Conservation (phyloP, 1,140 invertebrate genomes). For the Papilio aristodemus region DNA sequence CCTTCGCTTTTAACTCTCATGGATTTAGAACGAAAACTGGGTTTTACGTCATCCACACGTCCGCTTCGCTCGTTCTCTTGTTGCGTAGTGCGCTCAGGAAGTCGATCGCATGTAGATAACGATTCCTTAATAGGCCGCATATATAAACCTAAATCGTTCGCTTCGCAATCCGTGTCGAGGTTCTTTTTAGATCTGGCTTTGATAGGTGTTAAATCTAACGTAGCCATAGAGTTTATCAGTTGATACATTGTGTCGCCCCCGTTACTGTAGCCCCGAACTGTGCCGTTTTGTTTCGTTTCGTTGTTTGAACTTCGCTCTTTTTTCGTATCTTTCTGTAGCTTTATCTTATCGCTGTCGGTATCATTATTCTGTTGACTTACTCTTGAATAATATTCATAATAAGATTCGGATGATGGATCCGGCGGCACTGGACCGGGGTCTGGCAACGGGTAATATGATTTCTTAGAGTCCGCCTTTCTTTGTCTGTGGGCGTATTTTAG, state of each 20-base stretch:
- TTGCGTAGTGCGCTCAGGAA: constrained; percentile 69
- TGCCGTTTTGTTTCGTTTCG: constrained; percentile 50
- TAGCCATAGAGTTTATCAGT: constrained; percentile 76
- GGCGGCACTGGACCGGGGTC: constrained; percentile 68
- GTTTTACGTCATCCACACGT: constrained; percentile 64
- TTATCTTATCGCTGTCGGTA: constrained; percentile 75
- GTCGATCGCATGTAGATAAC: constrained; percentile 71
- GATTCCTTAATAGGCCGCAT: constrained; percentile 71
- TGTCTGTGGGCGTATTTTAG: constrained; percentile 77
- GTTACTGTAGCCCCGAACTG: constrained; percentile 54
- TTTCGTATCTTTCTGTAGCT: constrained; percentile 65
- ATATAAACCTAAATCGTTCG: constrained; percentile 73
- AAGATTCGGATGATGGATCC: constrained; percentile 76
- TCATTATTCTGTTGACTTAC: constrained; percentile 79
- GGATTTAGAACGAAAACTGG: constrained; percentile 78
- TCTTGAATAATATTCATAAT: constrained; percentile 79
- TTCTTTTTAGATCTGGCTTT: constrained; percentile 63
- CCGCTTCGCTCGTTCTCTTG: constrained; percentile 64
- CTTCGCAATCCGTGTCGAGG: constrained; percentile 61
- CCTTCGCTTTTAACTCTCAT: constrained; percentile 78
- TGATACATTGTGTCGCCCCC: constrained; percentile 65
- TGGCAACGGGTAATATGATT: constrained; percentile 68
- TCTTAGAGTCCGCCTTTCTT: constrained; percentile 72
- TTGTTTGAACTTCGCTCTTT: constrained; percentile 52
- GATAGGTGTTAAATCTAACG: constrained; percentile 69